These are phyloP conservation scores for Charina bottae DNA, from an alignment of 2,113 vertebrate genomes.

Conservation along the genomic window DNA sequence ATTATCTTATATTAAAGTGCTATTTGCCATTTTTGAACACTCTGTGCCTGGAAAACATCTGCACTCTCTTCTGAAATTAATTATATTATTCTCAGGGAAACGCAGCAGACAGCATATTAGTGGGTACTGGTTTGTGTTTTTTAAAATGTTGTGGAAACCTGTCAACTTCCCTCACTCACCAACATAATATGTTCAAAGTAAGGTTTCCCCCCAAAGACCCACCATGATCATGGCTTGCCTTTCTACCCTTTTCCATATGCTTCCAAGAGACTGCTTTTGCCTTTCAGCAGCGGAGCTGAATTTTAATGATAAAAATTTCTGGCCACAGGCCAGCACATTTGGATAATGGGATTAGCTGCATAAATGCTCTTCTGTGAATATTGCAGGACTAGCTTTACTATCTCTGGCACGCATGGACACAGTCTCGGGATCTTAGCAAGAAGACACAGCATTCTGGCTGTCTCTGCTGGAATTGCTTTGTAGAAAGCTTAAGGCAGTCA, in stretches of 20 bases:
- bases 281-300: constrained; percentile 50
- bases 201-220: not conserved
- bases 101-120: not conserved
- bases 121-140: not conserved
- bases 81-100: not conserved
- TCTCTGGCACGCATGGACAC: constrained; percentile 12
- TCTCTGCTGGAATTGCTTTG: not conserved
- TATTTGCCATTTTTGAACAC: not conserved
- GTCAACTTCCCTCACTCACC: constrained; percentile 4
- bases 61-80: not conserved
- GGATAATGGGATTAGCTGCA: constrained; percentile 53
- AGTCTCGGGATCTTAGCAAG: not conserved
- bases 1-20: not conserved
- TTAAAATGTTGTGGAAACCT: not conserved
- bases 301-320: constrained; percentile 61
- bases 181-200: not conserved
- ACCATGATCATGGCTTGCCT: constrained; percentile 35
- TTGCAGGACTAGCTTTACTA: constrained; percentile 25
- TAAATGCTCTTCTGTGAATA: constrained; percentile 35
- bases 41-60: not conserved
- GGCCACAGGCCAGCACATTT: constrained; percentile 23
- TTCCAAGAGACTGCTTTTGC: constrained; percentile 50
- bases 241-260: constrained; percentile 48
- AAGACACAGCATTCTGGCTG: not conserved
- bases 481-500: not conserved